Base-by-base conservation (phyloP, 2,797 vertebrate species). In the Cheirogaleus major region DNA sequence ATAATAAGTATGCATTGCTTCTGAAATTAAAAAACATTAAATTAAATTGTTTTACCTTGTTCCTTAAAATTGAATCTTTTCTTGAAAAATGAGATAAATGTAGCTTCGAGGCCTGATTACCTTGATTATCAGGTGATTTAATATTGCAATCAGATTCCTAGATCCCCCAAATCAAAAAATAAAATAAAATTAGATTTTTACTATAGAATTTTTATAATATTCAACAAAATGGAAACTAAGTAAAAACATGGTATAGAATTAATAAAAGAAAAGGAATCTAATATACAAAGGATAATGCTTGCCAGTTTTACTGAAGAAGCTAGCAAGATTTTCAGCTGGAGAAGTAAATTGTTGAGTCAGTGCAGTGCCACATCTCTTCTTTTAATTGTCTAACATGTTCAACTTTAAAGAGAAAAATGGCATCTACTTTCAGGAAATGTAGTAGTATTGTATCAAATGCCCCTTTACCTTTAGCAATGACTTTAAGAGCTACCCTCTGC, bases 81-180 rank as follows among this genome's bases (percentile, higher is more conserved):
- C 95, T 97, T 3, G 76, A 96, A 84, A 84, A 97, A 59, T 30
- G 22, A 96, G 95, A 84, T 89, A 96, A 97, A 96, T 93, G 84
- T 10, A 89, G 67, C 17, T 90, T 85, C 95, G 92, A 97, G 8
- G 0, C 87, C 80, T 75, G 52, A 92, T 81, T 67, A 88, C 7
- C 9, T 52, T 43, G 93, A 76, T 95, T 92, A 95, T 85, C 91
- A 73, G 63, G 27, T 89, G 85, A 87, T 69, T 98, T 97, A 93
- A 92, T 87, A 69, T 1, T 93, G 48, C 76, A 98, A 57, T 95
- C 97, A 89, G 96, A 96, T 89, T 98, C 98, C 99, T 99, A 93
- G 50, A 95, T 94, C 23, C 30, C 94, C 85, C 48, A 91, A 41
- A 93, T 70, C 86, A 50, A 89, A 96, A 81, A 91, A 63, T 57